Evolutionary conservation across 2,797 vertebrate genomes (phyloP).

Genomic region (Tolypeutes matacus): DNA sequence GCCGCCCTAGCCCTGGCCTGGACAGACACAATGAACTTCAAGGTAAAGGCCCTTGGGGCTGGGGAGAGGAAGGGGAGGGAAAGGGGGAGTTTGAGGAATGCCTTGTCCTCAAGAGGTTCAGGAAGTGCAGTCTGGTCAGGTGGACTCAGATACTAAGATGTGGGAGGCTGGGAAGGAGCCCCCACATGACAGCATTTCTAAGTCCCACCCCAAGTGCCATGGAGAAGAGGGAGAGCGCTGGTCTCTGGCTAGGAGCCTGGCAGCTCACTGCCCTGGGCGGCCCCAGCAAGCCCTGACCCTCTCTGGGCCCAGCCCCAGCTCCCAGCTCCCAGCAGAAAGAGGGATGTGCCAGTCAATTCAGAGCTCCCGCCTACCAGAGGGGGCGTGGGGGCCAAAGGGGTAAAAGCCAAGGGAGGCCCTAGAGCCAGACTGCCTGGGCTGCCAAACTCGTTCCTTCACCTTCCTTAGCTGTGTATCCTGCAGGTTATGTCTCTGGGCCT

Average conservation of each 20-base stretch:
- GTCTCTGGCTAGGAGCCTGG: neutral
- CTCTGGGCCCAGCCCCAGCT: neutral
- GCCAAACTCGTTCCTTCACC: neutral
- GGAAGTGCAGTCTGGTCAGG: neutral
- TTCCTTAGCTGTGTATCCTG: neutral
- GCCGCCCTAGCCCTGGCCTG: neutral
- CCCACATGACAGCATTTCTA: neutral
- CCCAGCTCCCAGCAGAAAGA: neutral
- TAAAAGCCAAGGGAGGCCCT: neutral
- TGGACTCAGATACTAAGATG: neutral
- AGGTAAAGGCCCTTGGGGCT: constrained; percentile 28
- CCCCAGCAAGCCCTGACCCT: neutral
- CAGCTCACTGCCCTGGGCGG: neutral
- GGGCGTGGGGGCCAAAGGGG: neutral
- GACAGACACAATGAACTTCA: constrained; percentile 55
- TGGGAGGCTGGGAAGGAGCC: neutral
- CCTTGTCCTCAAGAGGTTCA: neutral
- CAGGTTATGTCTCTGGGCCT: neutral
- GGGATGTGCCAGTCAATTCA: neutral
- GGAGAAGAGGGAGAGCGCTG: neutral
- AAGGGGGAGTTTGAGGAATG: constrained; percentile 3
- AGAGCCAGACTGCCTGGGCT: neutral
- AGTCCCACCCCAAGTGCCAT: neutral
- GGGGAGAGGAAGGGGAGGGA: neutral
- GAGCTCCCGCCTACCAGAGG: neutral